Evolutionary conservation across 2,888 invertebrate genomes (phyloP).

Genomic region (Electrophaes corylata): DNA sequence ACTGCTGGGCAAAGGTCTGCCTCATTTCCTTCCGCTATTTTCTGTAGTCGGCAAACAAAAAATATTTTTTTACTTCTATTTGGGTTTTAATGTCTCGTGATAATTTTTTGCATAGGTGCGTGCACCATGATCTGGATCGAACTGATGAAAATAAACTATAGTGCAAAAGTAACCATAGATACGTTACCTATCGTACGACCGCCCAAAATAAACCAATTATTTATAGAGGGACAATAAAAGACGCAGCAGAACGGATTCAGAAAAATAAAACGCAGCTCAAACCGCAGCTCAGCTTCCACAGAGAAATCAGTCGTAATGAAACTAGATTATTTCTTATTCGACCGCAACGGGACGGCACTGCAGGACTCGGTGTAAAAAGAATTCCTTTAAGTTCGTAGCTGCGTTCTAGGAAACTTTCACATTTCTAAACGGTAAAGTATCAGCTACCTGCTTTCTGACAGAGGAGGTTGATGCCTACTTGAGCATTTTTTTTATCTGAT

Average conservation of each 20-base stretch:
- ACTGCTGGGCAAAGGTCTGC: too few species aligned
- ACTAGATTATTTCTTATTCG: constrained; percentile 39
- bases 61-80: too few species aligned
- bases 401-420: constrained; percentile 15
- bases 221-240: not conserved
- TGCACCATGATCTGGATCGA: too few species aligned
- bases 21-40: too few species aligned
- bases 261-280: constrained; percentile 25
- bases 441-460: too few species aligned
- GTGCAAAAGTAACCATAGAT: too few species aligned
- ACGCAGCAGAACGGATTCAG: constrained; percentile 7
- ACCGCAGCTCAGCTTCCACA: constrained; percentile 28
- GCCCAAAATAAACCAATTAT: not conserved
- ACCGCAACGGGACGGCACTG: constrained; percentile 28
- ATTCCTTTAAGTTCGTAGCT: constrained; percentile 28
- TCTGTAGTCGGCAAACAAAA: too few species aligned
- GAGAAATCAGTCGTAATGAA: constrained; percentile 42
- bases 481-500: too few species aligned
- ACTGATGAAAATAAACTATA: too few species aligned
- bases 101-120: too few species aligned
- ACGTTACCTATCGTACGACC: not conserved
- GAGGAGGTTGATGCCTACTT: too few species aligned
- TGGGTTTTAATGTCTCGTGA: too few species aligned
- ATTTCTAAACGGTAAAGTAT: not conserved
- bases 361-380: constrained; percentile 31